Evolutionary conservation across 2,113 vertebrate genomes (phyloP).

Genomic region (Apaloderma vittatum): DNA sequence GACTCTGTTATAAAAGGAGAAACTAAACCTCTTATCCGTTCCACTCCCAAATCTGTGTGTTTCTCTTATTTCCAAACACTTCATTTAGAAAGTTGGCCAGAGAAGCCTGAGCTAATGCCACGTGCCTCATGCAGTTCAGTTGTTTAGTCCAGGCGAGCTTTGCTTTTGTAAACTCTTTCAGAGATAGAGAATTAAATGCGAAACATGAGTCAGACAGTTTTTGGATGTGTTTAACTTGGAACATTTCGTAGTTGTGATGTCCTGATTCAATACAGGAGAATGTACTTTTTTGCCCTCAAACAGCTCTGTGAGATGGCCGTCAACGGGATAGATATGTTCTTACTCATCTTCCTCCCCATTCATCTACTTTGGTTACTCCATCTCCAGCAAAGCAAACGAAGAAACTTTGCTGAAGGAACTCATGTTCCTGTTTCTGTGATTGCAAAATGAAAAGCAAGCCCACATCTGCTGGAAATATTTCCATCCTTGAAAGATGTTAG

Average conservation of each 20-base stretch:
- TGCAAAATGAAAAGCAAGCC: conserved; percentile 4
- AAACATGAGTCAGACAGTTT: conserved; percentile 62
- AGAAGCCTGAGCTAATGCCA: conserved; percentile 57
- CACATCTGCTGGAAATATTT: neutral
- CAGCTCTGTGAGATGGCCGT: conserved; percentile 51
- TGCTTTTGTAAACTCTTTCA: conserved; percentile 64
- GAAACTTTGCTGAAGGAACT: conserved; percentile 14
- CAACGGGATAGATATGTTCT: conserved; percentile 29
- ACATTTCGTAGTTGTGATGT: conserved; percentile 27
- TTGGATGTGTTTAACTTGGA: conserved; percentile 62
- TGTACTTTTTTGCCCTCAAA: conserved; percentile 9
- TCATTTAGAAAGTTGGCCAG: conserved; percentile 65
- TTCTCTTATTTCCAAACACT: conserved; percentile 74
- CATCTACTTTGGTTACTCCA: conserved; percentile 52
- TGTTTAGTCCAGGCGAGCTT: conserved; percentile 66
- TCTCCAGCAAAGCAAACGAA: neutral
- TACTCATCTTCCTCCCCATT: conserved; percentile 50
- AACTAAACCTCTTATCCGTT: conserved; percentile 65
- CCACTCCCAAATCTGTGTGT: conserved; percentile 56
- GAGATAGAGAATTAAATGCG: conserved; percentile 64
- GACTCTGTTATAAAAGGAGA: conserved; percentile 45
- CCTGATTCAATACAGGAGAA: conserved; percentile 41
- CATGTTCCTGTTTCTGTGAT: neutral
- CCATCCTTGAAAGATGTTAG: neutral
- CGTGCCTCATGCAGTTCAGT: conserved; percentile 46